A percentile compares a stretch with the other conserved stretches of the same genome.
Conservation (phyloP, 2,113 vertebrate species). For the Alethe castanea region DNA sequence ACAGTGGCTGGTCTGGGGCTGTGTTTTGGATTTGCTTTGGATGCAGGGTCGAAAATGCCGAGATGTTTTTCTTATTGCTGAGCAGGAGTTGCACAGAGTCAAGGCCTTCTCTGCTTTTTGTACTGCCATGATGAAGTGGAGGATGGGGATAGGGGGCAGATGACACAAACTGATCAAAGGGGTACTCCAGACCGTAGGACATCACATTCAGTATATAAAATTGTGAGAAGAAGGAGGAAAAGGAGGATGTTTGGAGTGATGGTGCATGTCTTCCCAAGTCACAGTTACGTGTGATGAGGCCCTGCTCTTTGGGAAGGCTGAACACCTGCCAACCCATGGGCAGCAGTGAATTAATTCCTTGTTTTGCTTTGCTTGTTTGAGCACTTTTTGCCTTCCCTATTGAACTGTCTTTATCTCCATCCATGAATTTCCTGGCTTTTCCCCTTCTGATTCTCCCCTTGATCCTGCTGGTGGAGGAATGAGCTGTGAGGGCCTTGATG, state of each 20-base stretch:
- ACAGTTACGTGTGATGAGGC: accelerated
- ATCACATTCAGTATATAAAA: background rate
- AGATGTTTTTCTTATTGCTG: background rate
- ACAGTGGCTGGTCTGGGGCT: background rate
- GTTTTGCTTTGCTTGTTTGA: background rate
- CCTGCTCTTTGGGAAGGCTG: background rate
- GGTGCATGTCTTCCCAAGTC: background rate
- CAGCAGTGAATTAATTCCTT: background rate
- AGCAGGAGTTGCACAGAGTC: background rate
- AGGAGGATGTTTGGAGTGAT: background rate
- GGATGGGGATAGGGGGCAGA: background rate
- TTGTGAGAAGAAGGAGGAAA: background rate
- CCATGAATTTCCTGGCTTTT: background rate
- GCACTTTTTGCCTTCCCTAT: background rate
- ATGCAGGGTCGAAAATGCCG: background rate
- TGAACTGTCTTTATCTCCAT: background rate
- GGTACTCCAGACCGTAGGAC: accelerated
- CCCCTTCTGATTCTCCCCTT: background rate
- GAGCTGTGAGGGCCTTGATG: background rate
- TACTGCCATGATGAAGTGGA: accelerated
- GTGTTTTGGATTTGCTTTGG: background rate
- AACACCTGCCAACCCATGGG: background rate
- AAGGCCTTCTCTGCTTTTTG: background rate
- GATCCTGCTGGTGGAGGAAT: background rate
- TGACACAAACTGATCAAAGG: background rate